Evolutionary conservation across 1,140 invertebrate species (phyloP).

Genomic region (Brachionus rubens): DNA sequence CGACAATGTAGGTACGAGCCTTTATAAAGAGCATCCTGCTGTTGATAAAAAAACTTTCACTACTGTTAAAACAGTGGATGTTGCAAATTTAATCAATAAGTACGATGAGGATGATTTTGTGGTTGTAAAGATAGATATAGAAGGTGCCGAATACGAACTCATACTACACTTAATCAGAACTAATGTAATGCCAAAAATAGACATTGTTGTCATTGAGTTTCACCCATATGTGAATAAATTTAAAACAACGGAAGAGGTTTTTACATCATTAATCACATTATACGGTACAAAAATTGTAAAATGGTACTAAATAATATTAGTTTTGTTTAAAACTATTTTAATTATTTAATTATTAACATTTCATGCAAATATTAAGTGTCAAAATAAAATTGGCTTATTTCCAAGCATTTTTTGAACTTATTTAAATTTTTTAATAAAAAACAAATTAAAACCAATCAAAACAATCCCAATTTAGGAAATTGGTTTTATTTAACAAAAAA

Average conservation of each 20-base stretch:
- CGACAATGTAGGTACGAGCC: background rate
- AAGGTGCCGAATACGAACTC: constrained; percentile 13
- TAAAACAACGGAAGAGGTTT: background rate
- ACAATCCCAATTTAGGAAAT: too few species aligned
- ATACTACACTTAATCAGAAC: background rate
- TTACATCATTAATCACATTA: background rate
- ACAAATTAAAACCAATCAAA: too few species aligned
- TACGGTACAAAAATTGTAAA: background rate
- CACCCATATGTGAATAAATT: background rate
- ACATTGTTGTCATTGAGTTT: background rate
- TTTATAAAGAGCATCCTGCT: background rate
- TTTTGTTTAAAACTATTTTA: too few species aligned
- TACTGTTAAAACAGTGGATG: background rate
- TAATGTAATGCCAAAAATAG: background rate
- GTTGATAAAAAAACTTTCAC: background rate
- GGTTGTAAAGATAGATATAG: background rate
- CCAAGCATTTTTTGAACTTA: too few species aligned
- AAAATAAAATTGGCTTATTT: too few species aligned
- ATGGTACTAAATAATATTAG: background rate
- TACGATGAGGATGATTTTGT: background rate
- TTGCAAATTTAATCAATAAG: background rate
- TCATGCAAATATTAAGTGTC: too few species aligned
- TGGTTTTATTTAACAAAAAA: too few species aligned
- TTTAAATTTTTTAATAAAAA: too few species aligned
- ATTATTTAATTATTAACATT: too few species aligned